A percentile compares a stretch with the other conserved stretches of the same genome.
Evolutionary conservation across 1,140 invertebrate genomes (phyloP).

Genomic region (Venustaconcha ellipsiformis): DNA sequence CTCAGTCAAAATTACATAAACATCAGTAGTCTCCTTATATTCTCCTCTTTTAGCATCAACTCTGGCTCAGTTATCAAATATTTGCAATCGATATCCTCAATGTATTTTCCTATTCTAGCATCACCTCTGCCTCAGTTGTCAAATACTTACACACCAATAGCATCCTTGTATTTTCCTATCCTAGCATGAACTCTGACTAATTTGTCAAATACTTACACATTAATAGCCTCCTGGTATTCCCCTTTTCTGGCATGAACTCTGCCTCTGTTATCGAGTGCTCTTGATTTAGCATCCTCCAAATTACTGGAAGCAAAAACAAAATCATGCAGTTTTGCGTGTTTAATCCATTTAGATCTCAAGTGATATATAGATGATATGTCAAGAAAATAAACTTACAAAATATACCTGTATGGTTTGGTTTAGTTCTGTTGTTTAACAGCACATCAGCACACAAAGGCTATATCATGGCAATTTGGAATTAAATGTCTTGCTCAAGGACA

Average conservation of each 20-base stretch:
- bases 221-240: slow-evolving; percentile 65
- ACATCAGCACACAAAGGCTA: no score
- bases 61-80: slow-evolving; percentile 67
- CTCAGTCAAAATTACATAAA: slow-evolving; percentile 44
- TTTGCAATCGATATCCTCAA: slow-evolving; percentile 62
- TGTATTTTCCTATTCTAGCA: slow-evolving; percentile 64
- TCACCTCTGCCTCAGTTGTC: slow-evolving; percentile 68
- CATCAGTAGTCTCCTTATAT: slow-evolving; percentile 64
- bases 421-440: no score
- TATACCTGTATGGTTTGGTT: no score
- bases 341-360: no score
- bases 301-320: slow-evolving; percentile 47
- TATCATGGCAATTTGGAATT: no score
- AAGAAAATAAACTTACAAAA: no score
- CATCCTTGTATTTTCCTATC: slow-evolving; percentile 64
- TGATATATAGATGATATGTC: no score
- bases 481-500: no score
- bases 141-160: slow-evolving; percentile 64
- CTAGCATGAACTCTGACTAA: slow-evolving; percentile 63
- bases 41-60: slow-evolving; percentile 65
- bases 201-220: slow-evolving; percentile 51
- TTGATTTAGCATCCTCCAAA: slow-evolving; percentile 63
- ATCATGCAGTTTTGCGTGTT: not conserved
- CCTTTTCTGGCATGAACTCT: slow-evolving; percentile 65
- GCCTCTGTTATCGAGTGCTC: slow-evolving; percentile 68